Base-by-base conservation (phyloP, 2,888 invertebrate genomes). In the Nymphalis c-album region DNA sequence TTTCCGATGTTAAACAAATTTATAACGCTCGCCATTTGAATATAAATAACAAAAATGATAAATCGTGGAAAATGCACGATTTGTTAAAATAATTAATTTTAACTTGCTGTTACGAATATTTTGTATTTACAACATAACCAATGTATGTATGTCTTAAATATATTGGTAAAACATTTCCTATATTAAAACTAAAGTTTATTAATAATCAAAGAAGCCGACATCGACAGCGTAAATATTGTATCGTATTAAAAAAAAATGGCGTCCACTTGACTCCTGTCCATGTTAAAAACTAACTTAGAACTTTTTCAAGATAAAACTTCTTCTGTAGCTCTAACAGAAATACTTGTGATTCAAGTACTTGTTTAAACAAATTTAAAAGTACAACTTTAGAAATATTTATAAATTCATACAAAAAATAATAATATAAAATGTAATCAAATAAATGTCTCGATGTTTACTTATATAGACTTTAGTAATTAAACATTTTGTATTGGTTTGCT, bases 1-100 rank as follows among this genome's bases (percentile, higher is more conserved):
- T 71, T 67, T 71, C 71, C 69, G 67, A 62, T 35, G n/a, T 55
- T n/a, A n/a, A 55, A 55, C 55, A 31, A 26, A 55, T 20, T 55
- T 17, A 31, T 48, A 48, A 48, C 7, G 48, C 18, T 48, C n/a
- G 13, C n/a, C 13, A 17, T 31, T 55, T 17, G 17, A 22, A 31
- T 55, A 17, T 35, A 55, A 55, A 31, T 55, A 55, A 17, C 13
- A 7, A 55, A 35, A 31, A 31, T 31, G 31, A 55, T n/a, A 35
- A 55, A 35, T 55, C 8, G 1, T n/a, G 8, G 35, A n/a, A n/a
- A n/a, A n/a, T n/a, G n/a, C n/a, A n/a, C n/a, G n/a, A n/a, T n/a
- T n/a, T n/a, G n/a, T n/a, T n/a, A n/a, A n/a, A n/a, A n/a, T n/a
- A n/a, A n/a, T n/a, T n/a, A n/a, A 55, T 17, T 17, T 53, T 53